Evolutionary conservation across 2,888 invertebrate genomes (phyloP), one percentile per base, ranked within the genome.

Genomic region (Steromphala cineraria): DNA sequence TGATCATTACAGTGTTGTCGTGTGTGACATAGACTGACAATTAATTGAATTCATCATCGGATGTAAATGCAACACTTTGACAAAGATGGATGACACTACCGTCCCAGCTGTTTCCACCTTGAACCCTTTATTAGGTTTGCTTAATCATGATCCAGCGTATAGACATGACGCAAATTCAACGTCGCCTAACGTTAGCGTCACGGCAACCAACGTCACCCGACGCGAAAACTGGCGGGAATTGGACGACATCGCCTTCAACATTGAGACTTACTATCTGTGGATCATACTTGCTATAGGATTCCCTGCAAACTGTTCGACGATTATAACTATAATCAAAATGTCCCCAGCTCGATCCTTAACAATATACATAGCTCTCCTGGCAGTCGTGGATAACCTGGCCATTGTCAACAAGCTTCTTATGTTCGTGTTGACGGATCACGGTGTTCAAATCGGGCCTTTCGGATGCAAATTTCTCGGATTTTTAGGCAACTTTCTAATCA

Each of bases 311-410:
- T 75, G 83, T 24, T 79, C 81, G 0, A 80, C 81, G 36, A 76
- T 82, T 46, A 56, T 80, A 17, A 83, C 85, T 0, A 77, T 82
- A 21, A 46, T 82, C 24, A 80, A 78, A 53, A 81, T 85, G 80
- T 75, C 78, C 67, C 36, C 67, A 2, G 36, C 82, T 52, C 76
- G 79, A 36, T 82, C 83, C 2, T 78, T 80, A 46, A 81, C 81
- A 2, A 62, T 83, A 5, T 79, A 83, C 71, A 76, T 85, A 31
- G 80, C 81, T 15, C 55, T 83, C n/a, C 79, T 85, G 13, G 82
- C 83, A 46, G 79, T 81, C 62, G 83, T 81, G 36, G 85, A 85
- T 77, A 82, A 82, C 53, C 8, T 76, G 1, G 79, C 84, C 0
- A 74, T 85, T 10, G 40, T 83, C 7, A 17, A 56, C 24, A 85